phyloP scores from a whole-genome alignment of 2,888 invertebrate genomes.

The Thumatha senex region DNA sequence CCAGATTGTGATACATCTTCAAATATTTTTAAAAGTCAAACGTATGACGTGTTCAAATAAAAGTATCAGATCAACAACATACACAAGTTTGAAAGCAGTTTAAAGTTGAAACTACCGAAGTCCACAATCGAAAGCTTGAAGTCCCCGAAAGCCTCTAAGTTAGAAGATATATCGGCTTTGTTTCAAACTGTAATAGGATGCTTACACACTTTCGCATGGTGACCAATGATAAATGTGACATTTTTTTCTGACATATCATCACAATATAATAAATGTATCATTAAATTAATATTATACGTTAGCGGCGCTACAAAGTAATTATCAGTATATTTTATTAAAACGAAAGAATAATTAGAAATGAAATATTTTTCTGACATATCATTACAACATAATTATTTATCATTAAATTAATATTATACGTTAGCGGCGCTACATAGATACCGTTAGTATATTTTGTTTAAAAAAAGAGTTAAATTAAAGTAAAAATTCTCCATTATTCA shows the following conservation, averaged over 20 bases:
- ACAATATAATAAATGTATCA: background rate
- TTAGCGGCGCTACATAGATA: too few relatives aligned
- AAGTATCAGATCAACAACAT: conserved; percentile 37
- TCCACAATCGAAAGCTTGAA: conserved; percentile 43
- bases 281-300: too few relatives aligned
- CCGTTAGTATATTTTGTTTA: too few relatives aligned
- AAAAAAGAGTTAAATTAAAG: too few relatives aligned
- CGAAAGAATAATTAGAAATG: too few relatives aligned
- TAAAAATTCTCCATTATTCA: too few relatives aligned
- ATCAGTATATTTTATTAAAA: too few relatives aligned
- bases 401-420: too few relatives aligned
- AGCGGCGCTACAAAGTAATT: too few relatives aligned
- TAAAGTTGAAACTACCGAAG: conserved; percentile 54
- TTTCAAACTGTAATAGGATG: conserved; percentile 50
- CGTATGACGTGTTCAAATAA: conserved; percentile 33
- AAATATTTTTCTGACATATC: background rate
- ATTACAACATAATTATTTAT: background rate
- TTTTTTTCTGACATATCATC: background rate
- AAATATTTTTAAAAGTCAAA: conserved; percentile 6
- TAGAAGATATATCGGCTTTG: conserved; percentile 67
- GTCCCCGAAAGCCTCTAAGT: conserved; percentile 41
- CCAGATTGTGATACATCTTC: background rate
- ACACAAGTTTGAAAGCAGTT: conserved; percentile 47
- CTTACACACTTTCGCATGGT: background rate
- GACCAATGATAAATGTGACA: background rate